A percentile compares a stretch with the other conserved stretches of the same genome.
Evolutionary conservation across 2,888 invertebrate species (phyloP).

Genomic region (Copidosoma aretas): DNA sequence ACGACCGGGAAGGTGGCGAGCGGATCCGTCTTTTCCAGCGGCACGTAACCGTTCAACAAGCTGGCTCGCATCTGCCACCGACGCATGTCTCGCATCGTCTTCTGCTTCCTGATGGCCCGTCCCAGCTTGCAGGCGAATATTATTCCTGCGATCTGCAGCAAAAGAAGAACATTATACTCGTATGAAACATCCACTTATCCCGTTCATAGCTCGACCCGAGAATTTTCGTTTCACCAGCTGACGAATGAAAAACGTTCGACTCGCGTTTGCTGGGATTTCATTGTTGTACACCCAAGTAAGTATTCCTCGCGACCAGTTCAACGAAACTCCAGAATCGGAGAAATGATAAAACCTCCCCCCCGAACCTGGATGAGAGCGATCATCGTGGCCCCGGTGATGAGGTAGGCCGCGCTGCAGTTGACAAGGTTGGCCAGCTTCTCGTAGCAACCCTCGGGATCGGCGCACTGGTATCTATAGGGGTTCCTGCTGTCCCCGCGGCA

Average conservation of each 20-base stretch:
- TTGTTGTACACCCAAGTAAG: no score
- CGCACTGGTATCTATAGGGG: constrained; percentile 36
- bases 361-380: constrained; percentile 84
- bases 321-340: no score
- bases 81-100: constrained; percentile 74
- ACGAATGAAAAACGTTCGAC: no score
- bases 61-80: constrained; percentile 74
- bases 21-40: constrained; percentile 57
- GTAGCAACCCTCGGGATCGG: constrained; percentile 67
- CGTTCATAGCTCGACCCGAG: background rate
- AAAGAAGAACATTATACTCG: background rate
- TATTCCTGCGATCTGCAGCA: constrained; percentile 78
- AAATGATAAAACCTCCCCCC: no score
- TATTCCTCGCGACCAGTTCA: no score
- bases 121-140: constrained; percentile 89
- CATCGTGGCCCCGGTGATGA: constrained; percentile 79
- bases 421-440: constrained; percentile 69
- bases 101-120: constrained; percentile 80
- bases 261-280: no score
- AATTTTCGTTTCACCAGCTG: no score
- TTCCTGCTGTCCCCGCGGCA: constrained; percentile 54
- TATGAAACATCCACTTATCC: no score
- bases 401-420: constrained; percentile 74
- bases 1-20: constrained; percentile 55
- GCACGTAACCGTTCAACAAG: constrained; percentile 64